Conservation (phyloP, 2,888 invertebrate species). For the Drosophila greeni region DNA sequence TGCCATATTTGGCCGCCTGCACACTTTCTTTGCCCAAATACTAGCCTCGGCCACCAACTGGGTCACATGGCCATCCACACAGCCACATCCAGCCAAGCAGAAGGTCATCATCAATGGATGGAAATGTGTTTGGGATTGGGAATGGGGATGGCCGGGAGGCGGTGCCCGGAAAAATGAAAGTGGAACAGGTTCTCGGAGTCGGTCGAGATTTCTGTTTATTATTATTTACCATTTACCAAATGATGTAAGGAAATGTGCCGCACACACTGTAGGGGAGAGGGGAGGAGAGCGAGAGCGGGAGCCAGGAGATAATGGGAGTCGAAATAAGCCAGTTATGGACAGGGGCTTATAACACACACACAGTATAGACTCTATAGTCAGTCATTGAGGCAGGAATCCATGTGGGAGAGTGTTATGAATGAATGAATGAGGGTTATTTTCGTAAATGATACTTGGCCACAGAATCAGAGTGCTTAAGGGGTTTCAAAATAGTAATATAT, state of each 20-base stretch:
- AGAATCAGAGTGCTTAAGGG: background rate
- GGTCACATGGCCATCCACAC: constrained; percentile 20
- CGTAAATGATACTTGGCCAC: background rate
- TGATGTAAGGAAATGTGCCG: constrained; percentile 35
- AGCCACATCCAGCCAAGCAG: constrained; percentile 17
- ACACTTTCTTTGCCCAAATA: constrained; percentile 31
- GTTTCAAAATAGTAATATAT: background rate
- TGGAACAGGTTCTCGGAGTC: constrained; percentile 29
- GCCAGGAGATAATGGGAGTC: constrained; percentile 10
- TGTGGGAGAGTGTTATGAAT: constrained; percentile 2
- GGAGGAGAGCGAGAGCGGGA: constrained; percentile 1
- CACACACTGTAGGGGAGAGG: background rate
- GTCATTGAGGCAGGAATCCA: constrained; percentile 2
- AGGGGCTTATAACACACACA: background rate
- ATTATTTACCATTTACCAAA: constrained; percentile 19
- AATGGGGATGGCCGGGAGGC: constrained; percentile 4
- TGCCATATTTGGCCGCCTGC: constrained; percentile 23
- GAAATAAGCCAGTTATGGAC: constrained; percentile 25
- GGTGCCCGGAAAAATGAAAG: constrained; percentile 33
- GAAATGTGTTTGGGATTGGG: background rate
- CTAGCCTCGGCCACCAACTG: constrained; percentile 26
- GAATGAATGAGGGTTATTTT: background rate
- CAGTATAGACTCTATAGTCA: background rate
- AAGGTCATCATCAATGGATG: constrained; percentile 40
- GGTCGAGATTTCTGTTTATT: constrained; percentile 23